phyloP scores from a whole-genome alignment of 2,888 invertebrate genomes.

The Torymus aiolomorphi region DNA sequence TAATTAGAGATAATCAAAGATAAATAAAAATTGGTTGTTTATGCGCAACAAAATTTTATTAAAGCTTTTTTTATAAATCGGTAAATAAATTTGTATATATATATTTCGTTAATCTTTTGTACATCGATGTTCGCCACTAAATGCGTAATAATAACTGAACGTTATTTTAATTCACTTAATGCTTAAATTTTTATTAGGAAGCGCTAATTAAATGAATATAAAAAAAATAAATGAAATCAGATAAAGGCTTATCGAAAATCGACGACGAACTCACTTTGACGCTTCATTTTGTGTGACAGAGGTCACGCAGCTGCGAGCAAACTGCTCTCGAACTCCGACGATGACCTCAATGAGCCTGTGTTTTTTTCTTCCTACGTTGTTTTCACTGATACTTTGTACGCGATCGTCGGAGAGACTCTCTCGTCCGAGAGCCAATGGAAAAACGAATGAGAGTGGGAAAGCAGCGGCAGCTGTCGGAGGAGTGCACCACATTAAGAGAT shows the following conservation, averaged over 20 bases:
- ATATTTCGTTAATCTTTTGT: not conserved
- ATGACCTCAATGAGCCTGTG: constrained; percentile 70
- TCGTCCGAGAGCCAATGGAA: constrained; percentile 35
- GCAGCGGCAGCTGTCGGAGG: constrained; percentile 7
- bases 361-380: constrained; percentile 53
- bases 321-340: constrained; percentile 70
- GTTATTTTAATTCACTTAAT: too few relatives aligned
- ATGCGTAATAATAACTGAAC: too few relatives aligned
- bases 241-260: constrained; percentile 33
- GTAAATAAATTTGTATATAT: too few relatives aligned
- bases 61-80: not conserved
- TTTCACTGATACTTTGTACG: constrained; percentile 49
- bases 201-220: not conserved
- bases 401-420: constrained; percentile 38
- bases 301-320: constrained; percentile 65
- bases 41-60: constrained; percentile 1
- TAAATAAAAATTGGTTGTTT: not conserved
- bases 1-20: too few relatives aligned
- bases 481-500: constrained; percentile 12
- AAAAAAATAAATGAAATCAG: constrained; percentile 25
- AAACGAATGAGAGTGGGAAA: constrained; percentile 28
- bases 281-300: constrained; percentile 67
- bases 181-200: not conserved
- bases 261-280: constrained; percentile 65
- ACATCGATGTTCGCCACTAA: not conserved